Conservation (phyloP, 2,888 invertebrate genomes). For the Morinoia aosen region DNA sequence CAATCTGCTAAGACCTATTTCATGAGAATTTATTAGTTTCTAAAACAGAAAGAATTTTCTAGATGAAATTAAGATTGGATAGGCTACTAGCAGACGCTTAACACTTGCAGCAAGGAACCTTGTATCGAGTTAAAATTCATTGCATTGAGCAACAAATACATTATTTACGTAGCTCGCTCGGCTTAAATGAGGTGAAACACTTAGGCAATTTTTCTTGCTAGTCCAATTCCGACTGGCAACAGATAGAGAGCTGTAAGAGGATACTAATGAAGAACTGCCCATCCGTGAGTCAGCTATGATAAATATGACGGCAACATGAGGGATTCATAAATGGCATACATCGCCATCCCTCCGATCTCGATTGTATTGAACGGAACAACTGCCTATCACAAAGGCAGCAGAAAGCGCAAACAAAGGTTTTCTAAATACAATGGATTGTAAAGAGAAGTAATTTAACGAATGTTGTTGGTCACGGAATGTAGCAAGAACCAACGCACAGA, state of each 20-base stretch:
- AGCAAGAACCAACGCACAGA: neutral
- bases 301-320: neutral
- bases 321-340: neutral
- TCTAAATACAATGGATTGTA: too few relatives aligned
- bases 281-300: neutral
- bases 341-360: neutral
- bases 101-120: neutral
- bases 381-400: neutral
- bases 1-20: neutral
- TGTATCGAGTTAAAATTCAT: neutral
- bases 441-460: too few relatives aligned
- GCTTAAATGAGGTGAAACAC: neutral
- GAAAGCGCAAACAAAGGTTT: too few relatives aligned
- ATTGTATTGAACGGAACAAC: neutral
- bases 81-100: neutral
- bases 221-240: neutral
- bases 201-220: neutral
- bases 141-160: neutral
- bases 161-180: neutral
- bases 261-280: neutral
- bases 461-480: too few relatives aligned
- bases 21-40: neutral
- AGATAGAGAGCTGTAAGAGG: neutral
- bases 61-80: neutral
- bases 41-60: neutral